phyloP scores from a whole-genome alignment of 2,888 invertebrate genomes.

The Cryptosula pallasiana region DNA sequence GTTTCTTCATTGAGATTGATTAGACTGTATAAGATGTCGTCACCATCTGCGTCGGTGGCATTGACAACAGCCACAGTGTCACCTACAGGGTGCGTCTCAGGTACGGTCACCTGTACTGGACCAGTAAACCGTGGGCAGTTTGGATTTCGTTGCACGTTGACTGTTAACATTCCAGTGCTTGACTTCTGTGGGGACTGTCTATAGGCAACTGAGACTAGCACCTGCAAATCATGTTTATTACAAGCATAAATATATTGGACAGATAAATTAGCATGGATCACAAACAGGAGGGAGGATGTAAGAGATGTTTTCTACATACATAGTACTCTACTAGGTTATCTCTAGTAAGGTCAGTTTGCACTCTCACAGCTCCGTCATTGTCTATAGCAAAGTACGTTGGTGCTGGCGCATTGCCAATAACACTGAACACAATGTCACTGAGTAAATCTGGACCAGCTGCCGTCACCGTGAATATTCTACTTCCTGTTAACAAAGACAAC shows the following conservation, averaged over 20 bases:
- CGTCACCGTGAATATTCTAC: neutral
- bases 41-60: slow-evolving; percentile 20
- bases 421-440: slow-evolving; percentile 8
- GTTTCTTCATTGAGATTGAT: slow-evolving; percentile 25
- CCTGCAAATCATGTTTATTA: neutral
- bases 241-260: neutral
- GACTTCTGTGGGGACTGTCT: neutral
- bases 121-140: slow-evolving; percentile 1
- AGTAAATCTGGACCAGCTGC: neutral
- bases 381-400: slow-evolving; percentile 16
- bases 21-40: slow-evolving; percentile 22
- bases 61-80: neutral
- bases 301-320: neutral
- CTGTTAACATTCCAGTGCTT: slow-evolving; percentile 4
- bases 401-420: neutral
- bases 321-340: neutral
- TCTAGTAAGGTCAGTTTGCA: neutral
- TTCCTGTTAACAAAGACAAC: neutral
- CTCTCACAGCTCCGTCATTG: slow-evolving; percentile 2
- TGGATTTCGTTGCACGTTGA: neutral
- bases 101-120: neutral
- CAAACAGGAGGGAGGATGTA: too few species aligned
- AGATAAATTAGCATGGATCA: too few species aligned
- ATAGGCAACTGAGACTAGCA: slow-evolving; percentile 3
- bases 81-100: neutral